Base-by-base conservation (phyloP, 2,113 vertebrate genomes). In the Nycticebus coucang region DNA sequence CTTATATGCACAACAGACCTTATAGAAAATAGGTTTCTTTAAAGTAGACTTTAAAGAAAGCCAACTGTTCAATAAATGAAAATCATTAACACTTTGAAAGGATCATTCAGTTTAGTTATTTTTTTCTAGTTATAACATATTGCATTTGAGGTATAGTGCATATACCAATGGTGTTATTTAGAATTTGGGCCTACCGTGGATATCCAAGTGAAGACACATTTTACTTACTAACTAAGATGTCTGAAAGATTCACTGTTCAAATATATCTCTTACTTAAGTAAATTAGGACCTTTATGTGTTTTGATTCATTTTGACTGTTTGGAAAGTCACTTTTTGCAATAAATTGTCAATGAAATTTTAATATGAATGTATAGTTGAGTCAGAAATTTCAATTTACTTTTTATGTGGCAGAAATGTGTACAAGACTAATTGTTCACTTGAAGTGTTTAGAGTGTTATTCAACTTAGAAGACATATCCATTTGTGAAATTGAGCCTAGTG, bases 321-420 rank as follows among this genome's bases (percentile, higher is more conserved):
- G 14, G 24, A 85, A 81, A 90, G 71, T 81, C 45, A 66, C 8
- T 37, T 89, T 88, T 89, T 84, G 21, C 33, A 83, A 84, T 33
- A 53, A 83, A 75, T 89, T 78, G 4, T 9, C 81, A 92, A 21
- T 57, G 53, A 94, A 82, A 79, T n/a, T 69, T 75, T 66, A 33
- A 75, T 72, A 85, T 8, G 69, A 86, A 93, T 80, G 68, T 78
- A 81, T n/a, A 94, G 28, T 78, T 84, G 24, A 95, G 59, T 71
- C 45, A 72, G 72, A 80, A 90, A 87, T 92, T 92, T 78, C n/a
- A n/a, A 30, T 64, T 92, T 87, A 11, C 14, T 71, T 93, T 90
- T 71, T 91, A 78, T 71, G 55, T 94, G 85, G 30, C 53, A 72
- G 75, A 95, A 91, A 41, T 37, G 26, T 68, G n/a, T 41, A 68